phyloP scores from a whole-genome alignment of 2,888 invertebrate genomes.

The Thera obeliscata region DNA sequence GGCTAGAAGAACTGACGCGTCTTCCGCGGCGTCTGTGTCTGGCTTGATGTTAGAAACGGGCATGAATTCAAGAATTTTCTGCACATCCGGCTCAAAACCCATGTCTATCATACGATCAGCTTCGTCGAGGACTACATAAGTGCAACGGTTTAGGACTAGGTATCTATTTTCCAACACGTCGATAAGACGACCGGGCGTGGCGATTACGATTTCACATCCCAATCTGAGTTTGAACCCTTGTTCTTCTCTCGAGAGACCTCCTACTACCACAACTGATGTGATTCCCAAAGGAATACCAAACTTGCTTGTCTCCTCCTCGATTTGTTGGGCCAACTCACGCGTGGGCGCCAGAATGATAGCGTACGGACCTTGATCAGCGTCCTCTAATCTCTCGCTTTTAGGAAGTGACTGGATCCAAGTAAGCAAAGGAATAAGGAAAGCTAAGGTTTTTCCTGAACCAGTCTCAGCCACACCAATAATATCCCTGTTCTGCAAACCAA shows the following conservation, averaged over 20 bases:
- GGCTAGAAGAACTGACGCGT: slow-evolving; percentile 93
- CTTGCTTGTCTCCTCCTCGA: slow-evolving; percentile 99
- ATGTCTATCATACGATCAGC: slow-evolving; percentile 99
- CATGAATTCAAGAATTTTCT: slow-evolving; percentile 98
- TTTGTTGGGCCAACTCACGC: slow-evolving; percentile 99
- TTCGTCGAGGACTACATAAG: slow-evolving; percentile 97
- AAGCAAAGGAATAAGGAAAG: slow-evolving; percentile 97
- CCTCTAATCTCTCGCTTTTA: slow-evolving; percentile 95
- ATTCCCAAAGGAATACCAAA: slow-evolving; percentile 97
- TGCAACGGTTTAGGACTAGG: slow-evolving; percentile 97
- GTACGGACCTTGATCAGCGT: slow-evolving; percentile 98
- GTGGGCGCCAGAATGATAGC: slow-evolving; percentile 99
- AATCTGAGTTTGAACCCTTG: slow-evolving; percentile 98
- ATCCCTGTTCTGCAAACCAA: slow-evolving; percentile 96
- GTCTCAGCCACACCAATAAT: slow-evolving; percentile 99
- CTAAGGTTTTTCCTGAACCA: slow-evolving; percentile 99
- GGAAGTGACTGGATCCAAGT: slow-evolving; percentile 99
- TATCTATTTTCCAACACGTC: slow-evolving; percentile 99
- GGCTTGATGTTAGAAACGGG: slow-evolving; percentile 99
- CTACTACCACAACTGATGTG: slow-evolving; percentile 98
- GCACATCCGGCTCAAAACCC: slow-evolving; percentile 99
- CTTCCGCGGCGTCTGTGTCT: slow-evolving; percentile 99
- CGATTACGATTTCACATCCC: slow-evolving; percentile 99
- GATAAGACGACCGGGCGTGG: slow-evolving; percentile 99
- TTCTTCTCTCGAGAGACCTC: slow-evolving; percentile 98